Conservation (phyloP, 2,797 vertebrate species). For the Anisognathus igniventris region DNA sequence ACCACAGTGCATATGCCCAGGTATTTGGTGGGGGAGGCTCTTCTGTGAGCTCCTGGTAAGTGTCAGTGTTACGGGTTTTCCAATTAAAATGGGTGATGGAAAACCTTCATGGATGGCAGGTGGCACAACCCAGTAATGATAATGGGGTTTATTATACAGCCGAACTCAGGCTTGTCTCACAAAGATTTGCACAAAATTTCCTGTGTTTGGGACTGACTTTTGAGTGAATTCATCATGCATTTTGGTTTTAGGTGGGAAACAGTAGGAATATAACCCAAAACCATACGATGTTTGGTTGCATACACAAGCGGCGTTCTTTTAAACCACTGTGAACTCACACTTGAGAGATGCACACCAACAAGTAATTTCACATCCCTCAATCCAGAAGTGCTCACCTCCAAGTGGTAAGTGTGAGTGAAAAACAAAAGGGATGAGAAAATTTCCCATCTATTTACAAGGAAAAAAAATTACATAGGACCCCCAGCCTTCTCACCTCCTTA, state of each 20-base stretch:
- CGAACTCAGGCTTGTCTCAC: background rate
- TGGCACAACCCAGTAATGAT: background rate
- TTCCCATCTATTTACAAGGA: background rate
- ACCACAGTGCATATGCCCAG: background rate
- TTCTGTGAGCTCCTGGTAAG: background rate
- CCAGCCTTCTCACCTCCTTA: background rate
- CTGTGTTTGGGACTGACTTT: background rate
- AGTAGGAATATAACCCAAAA: background rate
- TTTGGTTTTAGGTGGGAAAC: background rate
- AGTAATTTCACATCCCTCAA: background rate
- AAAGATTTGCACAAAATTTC: background rate
- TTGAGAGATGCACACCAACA: background rate
- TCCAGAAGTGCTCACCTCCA: background rate
- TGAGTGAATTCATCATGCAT: background rate
- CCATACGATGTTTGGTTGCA: fast-evolving
- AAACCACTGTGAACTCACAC: background rate
- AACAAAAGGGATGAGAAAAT: background rate
- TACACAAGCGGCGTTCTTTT: background rate
- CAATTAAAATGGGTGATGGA: background rate
- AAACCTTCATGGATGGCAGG: background rate
- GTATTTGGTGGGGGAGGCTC: background rate
- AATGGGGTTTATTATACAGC: background rate
- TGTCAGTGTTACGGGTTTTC: background rate
- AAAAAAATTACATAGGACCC: background rate
- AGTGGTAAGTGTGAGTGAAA: background rate